phyloP scores from a whole-genome alignment of 2,113 vertebrate species.

The Entosphenus tridentatus region DNA sequence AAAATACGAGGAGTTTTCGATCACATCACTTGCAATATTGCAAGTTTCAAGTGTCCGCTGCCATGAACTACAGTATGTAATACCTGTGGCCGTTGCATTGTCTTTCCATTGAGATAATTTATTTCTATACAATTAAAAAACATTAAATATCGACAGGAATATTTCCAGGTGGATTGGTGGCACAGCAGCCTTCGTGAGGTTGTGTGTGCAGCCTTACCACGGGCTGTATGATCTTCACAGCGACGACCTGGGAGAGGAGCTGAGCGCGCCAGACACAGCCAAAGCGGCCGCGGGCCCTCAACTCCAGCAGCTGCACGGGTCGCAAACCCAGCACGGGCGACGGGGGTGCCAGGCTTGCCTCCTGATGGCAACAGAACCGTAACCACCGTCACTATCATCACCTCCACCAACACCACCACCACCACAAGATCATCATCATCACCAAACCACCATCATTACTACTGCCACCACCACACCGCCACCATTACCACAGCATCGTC shows the following conservation, averaged over 20 bases:
- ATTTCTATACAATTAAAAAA: conserved; percentile 1
- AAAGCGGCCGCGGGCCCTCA: conserved; percentile 85
- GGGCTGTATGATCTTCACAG: conserved; percentile 91
- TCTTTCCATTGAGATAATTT: not conserved
- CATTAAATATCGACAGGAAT: conserved; percentile 5
- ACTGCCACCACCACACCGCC: too few species aligned
- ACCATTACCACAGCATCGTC: too few species aligned
- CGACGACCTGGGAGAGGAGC: conserved; percentile 66
- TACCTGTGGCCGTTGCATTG: not conserved
- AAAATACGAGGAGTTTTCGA: too few species aligned
- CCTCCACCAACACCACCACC: too few species aligned
- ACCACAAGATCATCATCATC: too few species aligned
- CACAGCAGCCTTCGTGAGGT: too few species aligned
- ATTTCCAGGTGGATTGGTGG: not conserved
- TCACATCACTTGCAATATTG: too few species aligned
- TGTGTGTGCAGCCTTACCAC: conserved; percentile 33
- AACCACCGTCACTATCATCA: too few species aligned
- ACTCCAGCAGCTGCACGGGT: conserved; percentile 70
- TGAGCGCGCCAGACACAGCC: conserved; percentile 97
- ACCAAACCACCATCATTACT: too few species aligned
- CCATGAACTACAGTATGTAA: not conserved
- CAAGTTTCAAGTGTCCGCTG: too few species aligned
- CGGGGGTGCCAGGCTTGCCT: conserved; percentile 61
- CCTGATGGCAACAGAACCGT: conserved; percentile 21
- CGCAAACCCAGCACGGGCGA: conserved; percentile 71